Base-by-base conservation (phyloP, 2,113 vertebrate genomes). In the Callithrix jacchus region DNA sequence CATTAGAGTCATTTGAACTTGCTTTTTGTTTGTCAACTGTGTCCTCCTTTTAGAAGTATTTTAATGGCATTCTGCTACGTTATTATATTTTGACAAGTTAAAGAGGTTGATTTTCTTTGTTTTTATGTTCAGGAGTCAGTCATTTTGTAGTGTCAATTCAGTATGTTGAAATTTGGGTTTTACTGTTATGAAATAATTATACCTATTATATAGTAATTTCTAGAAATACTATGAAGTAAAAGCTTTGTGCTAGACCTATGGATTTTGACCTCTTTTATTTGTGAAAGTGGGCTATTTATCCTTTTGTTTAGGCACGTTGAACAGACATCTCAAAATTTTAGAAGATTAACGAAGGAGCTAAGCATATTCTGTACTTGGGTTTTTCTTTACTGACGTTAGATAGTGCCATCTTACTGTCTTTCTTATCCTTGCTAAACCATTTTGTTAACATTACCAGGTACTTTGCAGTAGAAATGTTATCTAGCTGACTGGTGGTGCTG, bases 51-150 rank as follows among this genome's bases (percentile, higher is more conserved):
- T 94, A 77, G 56, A 42, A 84, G 23, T 68, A 23, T 13, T 86
- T 97, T 71, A 88, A 42, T 94, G 47, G 32, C 1, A 20, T 88
- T 17, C 42, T 89, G 32, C 35, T 87, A 40, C 21, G 9, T 79
- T 54, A 89, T 68, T 92, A 70, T 91, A 68, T 85, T 96, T 95
- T 84, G 20, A 84, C 42, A 68, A 74, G 58, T 91, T n/a, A 12
- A 85, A 91, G 21, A 93, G 1, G 40, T 81, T 82, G 66, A n/a
- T 95, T 95, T 89, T 82, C 42, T 94, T 94, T 94, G 37, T 97
- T 79, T 85, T 47, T 93, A 1, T 81, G 17, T 86, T 68, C 16
- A 90, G 16, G 35, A 77, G 95, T 77, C 58, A 91, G n/a, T 85
- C 30, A 18, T 94, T 92, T 95, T 89, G 83, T 94, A 77, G 77